Evolutionary conservation across 2,113 vertebrate species (phyloP).

Genomic region (Cochlearius cochlearius): DNA sequence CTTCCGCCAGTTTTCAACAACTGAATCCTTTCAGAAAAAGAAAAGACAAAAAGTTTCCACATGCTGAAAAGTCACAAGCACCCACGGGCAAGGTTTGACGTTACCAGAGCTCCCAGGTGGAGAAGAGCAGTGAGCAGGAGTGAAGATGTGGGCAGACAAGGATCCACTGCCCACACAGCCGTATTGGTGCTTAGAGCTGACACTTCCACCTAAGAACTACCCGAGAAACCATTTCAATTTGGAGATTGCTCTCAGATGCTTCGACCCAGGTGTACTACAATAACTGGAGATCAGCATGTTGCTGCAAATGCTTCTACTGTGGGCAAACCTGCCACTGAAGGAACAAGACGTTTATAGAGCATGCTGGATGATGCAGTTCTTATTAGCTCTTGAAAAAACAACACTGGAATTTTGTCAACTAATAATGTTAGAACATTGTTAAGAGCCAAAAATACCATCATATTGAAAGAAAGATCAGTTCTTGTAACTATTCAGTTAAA

Average conservation of each 20-base stretch:
- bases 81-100: not conserved
- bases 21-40: not conserved
- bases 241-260: not conserved
- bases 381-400: not conserved
- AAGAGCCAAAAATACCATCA: not conserved
- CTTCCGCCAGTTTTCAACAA: not conserved
- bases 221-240: not conserved
- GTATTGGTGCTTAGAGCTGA: not conserved
- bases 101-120: not conserved
- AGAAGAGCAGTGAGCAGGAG: not conserved
- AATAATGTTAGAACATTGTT: not conserved
- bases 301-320: not conserved
- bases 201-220: not conserved
- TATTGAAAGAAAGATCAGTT: not conserved
- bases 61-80: not conserved
- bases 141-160: not conserved
- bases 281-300: not conserved
- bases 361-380: not conserved
- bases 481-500: not conserved
- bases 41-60: not conserved
- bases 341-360: not conserved
- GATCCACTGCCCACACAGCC: not conserved
- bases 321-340: not conserved
- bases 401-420: not conserved
- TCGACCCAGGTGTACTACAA: not conserved